Conservation (phyloP, 2,888 invertebrate species). For the Cerastis rubricosa region DNA sequence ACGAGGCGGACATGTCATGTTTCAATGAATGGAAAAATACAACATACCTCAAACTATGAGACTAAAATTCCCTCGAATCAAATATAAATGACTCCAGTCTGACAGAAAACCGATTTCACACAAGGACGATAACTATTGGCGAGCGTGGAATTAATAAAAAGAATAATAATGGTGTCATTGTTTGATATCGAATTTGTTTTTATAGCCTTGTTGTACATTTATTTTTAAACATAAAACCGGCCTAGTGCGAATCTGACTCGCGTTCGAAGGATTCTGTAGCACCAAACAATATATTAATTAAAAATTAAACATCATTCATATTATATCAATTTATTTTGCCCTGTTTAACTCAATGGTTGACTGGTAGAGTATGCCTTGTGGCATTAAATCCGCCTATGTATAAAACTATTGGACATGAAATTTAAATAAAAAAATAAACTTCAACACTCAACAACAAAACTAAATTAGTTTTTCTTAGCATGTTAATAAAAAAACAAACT, state of each 20-base stretch:
- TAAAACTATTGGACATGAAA: no score
- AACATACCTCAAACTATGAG: slow-evolving; percentile 4
- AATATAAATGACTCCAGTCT: slow-evolving; percentile 7
- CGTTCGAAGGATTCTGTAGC: neutral
- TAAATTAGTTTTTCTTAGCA: neutral
- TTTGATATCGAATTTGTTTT: neutral
- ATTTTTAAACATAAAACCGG: slow-evolving; percentile 4
- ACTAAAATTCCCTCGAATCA: neutral
- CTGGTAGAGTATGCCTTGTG: no score
- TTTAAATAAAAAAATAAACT: no score
- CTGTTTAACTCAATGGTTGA: no score
- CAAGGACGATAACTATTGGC: slow-evolving; percentile 8
- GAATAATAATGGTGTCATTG: neutral
- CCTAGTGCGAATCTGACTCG: neutral
- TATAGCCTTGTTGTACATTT: neutral
- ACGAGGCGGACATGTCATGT: neutral
- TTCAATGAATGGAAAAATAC: neutral
- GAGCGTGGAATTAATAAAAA: slow-evolving; percentile 5
- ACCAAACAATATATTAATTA: neutral
- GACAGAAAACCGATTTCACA: slow-evolving; percentile 32
- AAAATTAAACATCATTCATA: neutral
- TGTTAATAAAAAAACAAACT: neutral
- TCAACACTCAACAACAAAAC: neutral
- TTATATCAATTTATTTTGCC: neutral
- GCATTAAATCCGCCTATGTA: no score